Evolutionary conservation across 1,140 invertebrate species (phyloP).

Genomic region (Sogatella furcifera): DNA sequence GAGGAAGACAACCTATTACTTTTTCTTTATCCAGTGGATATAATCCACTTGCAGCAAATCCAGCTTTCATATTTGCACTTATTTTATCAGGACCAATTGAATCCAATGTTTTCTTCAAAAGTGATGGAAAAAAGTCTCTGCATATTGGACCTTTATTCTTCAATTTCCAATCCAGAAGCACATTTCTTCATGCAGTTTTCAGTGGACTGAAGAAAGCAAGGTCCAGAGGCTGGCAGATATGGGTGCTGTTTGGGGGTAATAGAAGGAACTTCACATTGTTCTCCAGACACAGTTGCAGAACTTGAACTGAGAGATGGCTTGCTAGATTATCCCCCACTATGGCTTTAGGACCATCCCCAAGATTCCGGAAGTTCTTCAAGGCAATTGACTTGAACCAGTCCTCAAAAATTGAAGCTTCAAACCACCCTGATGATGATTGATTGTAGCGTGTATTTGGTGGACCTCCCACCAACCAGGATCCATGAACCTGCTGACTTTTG

Average conservation of each 20-base stretch:
- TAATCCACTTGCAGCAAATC: no score
- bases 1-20: no score
- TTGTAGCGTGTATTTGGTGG: conserved; percentile 21
- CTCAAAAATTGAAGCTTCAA: conserved; percentile 5
- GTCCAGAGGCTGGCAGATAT: conserved; percentile 34
- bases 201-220: conserved; percentile 30
- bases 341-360: conserved; percentile 16
- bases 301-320: conserved; percentile 27
- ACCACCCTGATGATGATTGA: conserved; percentile 1
- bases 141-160: no score
- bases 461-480: conserved; percentile 30
- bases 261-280: conserved; percentile 30
- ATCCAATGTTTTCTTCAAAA: no score
- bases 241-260: conserved; percentile 33
- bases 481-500: no score
- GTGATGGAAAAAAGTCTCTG: no score
- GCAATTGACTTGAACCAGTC: conserved; percentile 27
- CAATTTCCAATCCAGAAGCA: conserved; percentile 28
- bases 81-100: no score
- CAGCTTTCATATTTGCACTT: no score
- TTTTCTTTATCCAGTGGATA: no score
- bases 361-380: neutral
- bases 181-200: conserved; percentile 30
- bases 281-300: conserved; percentile 26
- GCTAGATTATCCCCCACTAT: conserved; percentile 31